Base-by-base conservation (phyloP, 2,888 invertebrate species). In the Stratiomys singularior region DNA sequence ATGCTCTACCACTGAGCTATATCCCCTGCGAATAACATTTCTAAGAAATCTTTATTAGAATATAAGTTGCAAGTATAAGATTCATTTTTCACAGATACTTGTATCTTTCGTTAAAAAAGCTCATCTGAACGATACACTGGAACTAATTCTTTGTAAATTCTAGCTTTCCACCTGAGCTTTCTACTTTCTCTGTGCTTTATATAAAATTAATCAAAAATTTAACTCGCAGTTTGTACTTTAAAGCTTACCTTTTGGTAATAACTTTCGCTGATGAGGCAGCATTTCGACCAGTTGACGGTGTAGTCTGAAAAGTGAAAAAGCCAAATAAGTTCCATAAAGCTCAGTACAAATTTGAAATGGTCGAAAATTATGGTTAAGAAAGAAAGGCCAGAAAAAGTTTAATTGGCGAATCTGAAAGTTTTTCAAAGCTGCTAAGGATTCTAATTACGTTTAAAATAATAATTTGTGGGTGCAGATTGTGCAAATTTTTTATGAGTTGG, bases 1-100 rank as follows among this genome's bases (percentile, higher is more conserved):
- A 83, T 84, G 84, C 84, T 84, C 84, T 84, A 84, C 84, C 84
- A 84, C 84, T 84, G 83, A 84, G 83, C 84, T 84, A 84, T 84
- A 84, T 84, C 83, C 84, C 83, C 84, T 13, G 21, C n/a, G n/a
- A n/a, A n/a, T 60, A 44, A 9, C 52, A 52, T 52, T 9, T 52
- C 52, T n/a, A 52, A 37, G 9, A 9, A 37, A 37, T 37, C 37
- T 37, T 3, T 5, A 5, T 37, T 37, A 37, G 37, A 37, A 37
- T 37, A 37, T 3, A 37, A 37, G 9, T 9, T 5, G 9, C 5
- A 3, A 37, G 37, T 37, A 37, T 37, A 37, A 37, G 13, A 56
- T 18, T 4, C 7, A 7, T 13, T 3, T 63, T 25, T 63, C 23
- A 15, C 2, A 23, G 25, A 23, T 25, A 25, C 23, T 25, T 25